These are phyloP conservation scores for Agelaius phoeniceus DNA, from an alignment of 2,113 vertebrate genomes.

Conservation along the genomic window DNA sequence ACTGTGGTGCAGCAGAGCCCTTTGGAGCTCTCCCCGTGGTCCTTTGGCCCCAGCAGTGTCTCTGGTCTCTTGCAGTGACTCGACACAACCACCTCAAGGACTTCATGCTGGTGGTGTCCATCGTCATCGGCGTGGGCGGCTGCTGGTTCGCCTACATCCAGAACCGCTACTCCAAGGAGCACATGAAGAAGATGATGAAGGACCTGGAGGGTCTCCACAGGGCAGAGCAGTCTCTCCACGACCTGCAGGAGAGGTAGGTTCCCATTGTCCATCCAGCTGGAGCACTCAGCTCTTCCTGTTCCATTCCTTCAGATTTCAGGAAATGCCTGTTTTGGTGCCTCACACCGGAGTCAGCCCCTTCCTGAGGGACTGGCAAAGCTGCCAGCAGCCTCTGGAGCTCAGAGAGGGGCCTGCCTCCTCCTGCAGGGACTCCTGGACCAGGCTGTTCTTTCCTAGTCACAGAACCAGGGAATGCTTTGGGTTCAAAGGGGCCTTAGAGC, in stretches of 20 bases:
- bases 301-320: rapidly evolving
- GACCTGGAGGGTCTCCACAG: constrained; percentile 96
- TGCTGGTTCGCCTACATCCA: constrained; percentile 99
- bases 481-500: background rate
- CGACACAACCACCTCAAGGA: constrained; percentile 97
- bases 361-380: background rate
- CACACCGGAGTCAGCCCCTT: background rate
- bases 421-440: background rate
- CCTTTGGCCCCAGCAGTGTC: rapidly evolving
- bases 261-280: rapidly evolving
- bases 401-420: rapidly evolving
- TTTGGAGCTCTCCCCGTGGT: rapidly evolving
- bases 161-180: constrained; percentile 97
- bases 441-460: background rate
- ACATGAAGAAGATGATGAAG: constrained; percentile 99
- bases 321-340: background rate
- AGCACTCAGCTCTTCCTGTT: background rate
- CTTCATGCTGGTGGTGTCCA: constrained; percentile 98
- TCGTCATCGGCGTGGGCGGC: constrained; percentile 96
- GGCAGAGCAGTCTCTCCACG: constrained; percentile 95
- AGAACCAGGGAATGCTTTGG: no score
- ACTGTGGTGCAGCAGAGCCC: rapidly evolving
- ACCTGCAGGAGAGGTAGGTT: constrained; percentile 93
- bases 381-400: background rate
- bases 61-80: constrained; percentile 79